Evolutionary conservation across 1,140 invertebrate genomes (phyloP), one percentile per base, ranked within the genome.

Genomic region (Varroa destructor): DNA sequence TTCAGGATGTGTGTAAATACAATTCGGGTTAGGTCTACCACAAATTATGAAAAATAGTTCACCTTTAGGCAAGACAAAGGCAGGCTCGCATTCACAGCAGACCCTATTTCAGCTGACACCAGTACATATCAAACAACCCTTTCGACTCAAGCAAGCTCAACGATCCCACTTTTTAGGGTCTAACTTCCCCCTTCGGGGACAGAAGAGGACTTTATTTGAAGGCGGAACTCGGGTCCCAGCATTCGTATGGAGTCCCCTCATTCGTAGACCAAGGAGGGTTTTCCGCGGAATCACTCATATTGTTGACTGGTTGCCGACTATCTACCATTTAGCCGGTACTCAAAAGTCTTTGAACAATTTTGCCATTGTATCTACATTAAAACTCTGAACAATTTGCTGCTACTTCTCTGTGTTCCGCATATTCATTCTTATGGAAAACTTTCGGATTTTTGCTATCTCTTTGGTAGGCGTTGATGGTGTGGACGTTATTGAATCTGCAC

Each of bases 161-260:
- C 12, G 3, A 6, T 12, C 57, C 12, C 12, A 12, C 14, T 71
- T 71, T 74, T 71, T 57, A 2, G 76, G 72, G 3, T 76, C 73
- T 58, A 83, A 83, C 74, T 81, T 76, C 75, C 82, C 82, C 0
- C 74, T 83, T 0, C 58, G 82, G 56, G 82, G 82, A 37, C 79
- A 78, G 74, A 83, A 83, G 74, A 77, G 75, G 36, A 80, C 80
- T 1, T 72, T 83, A 43, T 83, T 81, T 81, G 82, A 83, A 75
- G 83, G 82, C 43, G 82, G 82, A 10, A 79, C 78, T 55, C 61
- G 77, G 58, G 80, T 76, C 12, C 75, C 77, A 1, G 79, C 78
- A 10, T 80, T 81, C 75, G 76, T 81, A 0, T 76, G 76, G 76
- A 76, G 74, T 73, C 71, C 75, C 10, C 43, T 75, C 6, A 46